A percentile compares a stretch with the other conserved stretches of the same genome.
These are phyloP conservation scores for Clarias batrachus DNA, from an alignment of 2,113 vertebrate genomes.

Conservation along the genomic window DNA sequence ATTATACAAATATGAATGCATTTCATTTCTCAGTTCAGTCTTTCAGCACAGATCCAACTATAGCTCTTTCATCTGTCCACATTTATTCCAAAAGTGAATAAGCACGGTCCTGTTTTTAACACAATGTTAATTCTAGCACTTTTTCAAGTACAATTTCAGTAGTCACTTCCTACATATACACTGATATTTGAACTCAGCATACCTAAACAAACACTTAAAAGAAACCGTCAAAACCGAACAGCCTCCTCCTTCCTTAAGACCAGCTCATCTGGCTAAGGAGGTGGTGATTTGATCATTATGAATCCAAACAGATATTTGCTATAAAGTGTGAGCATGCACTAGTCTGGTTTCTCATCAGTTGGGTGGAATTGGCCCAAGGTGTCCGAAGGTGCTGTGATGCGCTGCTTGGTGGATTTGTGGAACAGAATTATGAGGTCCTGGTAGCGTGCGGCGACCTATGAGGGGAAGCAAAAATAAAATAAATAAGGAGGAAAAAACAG, in stretches of 20 bases:
- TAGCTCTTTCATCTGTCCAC: not conserved
- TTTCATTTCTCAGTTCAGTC: not conserved
- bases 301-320: not conserved
- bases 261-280: not conserved
- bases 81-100: not conserved
- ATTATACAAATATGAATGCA: not conserved
- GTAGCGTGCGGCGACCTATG: constrained; percentile 84
- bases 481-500: not conserved
- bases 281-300: not conserved
- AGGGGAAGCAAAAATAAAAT: not conserved
- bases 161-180: not conserved
- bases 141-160: no score
- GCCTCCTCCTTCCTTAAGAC: not conserved
- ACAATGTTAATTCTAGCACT: not conserved
- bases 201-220: not conserved
- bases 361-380: constrained; percentile 69
- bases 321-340: not conserved
- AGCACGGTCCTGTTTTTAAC: not conserved
- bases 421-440: constrained; percentile 85
- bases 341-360: constrained; percentile 5
- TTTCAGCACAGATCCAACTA: not conserved
- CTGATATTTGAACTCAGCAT: not conserved
- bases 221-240: not conserved
- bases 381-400: constrained; percentile 70
- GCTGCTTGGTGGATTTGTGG: constrained; percentile 73